Evolutionary conservation across 2,888 invertebrate genomes (phyloP), one percentile per base, ranked within the genome.

Genomic region (Drosophila mercatorum): DNA sequence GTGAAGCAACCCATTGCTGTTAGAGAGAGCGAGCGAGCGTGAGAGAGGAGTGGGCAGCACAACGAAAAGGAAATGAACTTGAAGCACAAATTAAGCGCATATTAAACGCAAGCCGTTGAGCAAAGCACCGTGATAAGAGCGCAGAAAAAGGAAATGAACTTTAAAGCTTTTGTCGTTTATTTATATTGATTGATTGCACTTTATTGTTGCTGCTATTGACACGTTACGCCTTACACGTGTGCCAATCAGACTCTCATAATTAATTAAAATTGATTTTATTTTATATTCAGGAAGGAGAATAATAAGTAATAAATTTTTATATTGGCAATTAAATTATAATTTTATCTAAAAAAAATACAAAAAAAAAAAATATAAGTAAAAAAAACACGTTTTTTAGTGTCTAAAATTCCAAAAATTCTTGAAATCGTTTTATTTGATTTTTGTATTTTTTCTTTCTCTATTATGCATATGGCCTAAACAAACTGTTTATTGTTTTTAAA

Each of bases 121-220:
- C 10, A 46, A 40, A 34, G 46, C 22, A 65, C 10, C 34, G 26
- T 14, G 38, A 51, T 49, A 34, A 51, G 51, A 17, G 51, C 17
- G 12, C 11, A 34, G 17, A 34, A 65, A 70, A 70, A 69, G 80
- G 83, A 85, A 83, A 88, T 78, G 72, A 51, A 72, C 62, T 83
- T 80, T 65, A 66, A 55, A 68, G 68, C 68, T 69, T 80, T 71
- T 62, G 31, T 58, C 47, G 52, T 38, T 56, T 63, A 63, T 76
- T 83, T 69, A 72, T 80, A 80, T 83, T 83, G 74, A 85, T 85
- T 83, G 85, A 88, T 85, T 80, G 67, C 57, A 76, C 12, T 56
- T 68, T 60, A 67, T 69, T 64, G 36, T 22, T 66, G 43, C 59
- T 69, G 78, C 5, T 53, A 22, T 53, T 53, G 28, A 17, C 79